phyloP scores from a whole-genome alignment of 2,797 vertebrate genomes.

The Sebastes melanostomus region DNA sequence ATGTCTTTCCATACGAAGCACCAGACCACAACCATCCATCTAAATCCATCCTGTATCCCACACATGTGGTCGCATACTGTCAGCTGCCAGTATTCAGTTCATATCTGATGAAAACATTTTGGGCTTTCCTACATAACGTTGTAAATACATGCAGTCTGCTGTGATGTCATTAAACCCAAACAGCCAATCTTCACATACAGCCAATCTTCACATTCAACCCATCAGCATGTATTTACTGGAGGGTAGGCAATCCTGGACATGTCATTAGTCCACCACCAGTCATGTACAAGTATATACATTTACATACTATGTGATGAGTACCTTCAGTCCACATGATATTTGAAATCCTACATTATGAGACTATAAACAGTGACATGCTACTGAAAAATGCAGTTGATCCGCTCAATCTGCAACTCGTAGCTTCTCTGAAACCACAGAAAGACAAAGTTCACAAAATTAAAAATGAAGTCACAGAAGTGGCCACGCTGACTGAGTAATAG shows the following conservation, averaged over 20 bases:
- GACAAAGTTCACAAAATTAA: neutral
- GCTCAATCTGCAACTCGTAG: neutral
- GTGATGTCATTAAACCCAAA: too few relatives aligned
- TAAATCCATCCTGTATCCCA: neutral
- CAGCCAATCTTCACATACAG: neutral
- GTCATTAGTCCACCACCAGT: neutral
- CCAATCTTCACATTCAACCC: neutral
- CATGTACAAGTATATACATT: neutral
- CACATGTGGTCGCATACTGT: too few relatives aligned
- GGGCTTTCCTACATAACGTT: too few relatives aligned
- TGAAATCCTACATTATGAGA: neutral
- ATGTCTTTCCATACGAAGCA: neutral
- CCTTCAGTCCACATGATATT: neutral
- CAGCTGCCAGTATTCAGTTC: too few relatives aligned
- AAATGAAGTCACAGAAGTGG: neutral
- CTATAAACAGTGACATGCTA: neutral
- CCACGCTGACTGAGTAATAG: neutral
- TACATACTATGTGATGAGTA: neutral
- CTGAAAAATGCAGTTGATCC: neutral
- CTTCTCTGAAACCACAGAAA: neutral
- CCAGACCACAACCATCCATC: neutral
- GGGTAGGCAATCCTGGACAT: neutral
- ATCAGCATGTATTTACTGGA: neutral
- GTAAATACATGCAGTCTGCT: too few relatives aligned
- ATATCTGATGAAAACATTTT: neutral